Evolutionary conservation across 2,888 invertebrate genomes (phyloP).

Genomic region (Orgyia antiqua): DNA sequence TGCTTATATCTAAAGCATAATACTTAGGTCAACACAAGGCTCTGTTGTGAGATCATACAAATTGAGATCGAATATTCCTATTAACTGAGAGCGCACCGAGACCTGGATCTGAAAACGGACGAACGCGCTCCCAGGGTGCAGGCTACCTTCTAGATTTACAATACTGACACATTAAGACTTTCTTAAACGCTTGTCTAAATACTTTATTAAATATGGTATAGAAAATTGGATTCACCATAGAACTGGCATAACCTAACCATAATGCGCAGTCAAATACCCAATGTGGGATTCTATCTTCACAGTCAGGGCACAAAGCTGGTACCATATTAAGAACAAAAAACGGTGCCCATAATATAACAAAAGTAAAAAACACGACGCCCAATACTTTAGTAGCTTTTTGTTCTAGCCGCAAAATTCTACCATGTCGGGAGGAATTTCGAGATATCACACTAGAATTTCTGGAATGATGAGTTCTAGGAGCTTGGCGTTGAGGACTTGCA

Average conservation of each 20-base stretch:
- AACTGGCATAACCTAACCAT: constrained; percentile 96
- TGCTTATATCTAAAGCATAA: too few relatives aligned
- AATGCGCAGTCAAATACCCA: constrained; percentile 92
- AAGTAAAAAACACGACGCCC: constrained; percentile 96
- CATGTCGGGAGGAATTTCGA: constrained; percentile 88
- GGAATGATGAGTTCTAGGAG: constrained; percentile 84
- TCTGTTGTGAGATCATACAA: constrained; percentile 50
- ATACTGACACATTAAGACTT: constrained; percentile 88
- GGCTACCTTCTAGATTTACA: constrained; percentile 72
- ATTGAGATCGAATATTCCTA: constrained; percentile 64
- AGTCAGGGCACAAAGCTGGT: constrained; percentile 89
- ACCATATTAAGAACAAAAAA: constrained; percentile 94
- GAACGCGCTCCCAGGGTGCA: constrained; percentile 72
- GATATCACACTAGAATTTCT: constrained; percentile 90
- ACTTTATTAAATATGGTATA: constrained; percentile 97
- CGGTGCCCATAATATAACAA: constrained; percentile 96
- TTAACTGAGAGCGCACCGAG: constrained; percentile 70
- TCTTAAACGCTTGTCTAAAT: constrained; percentile 93
- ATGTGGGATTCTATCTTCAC: constrained; percentile 85
- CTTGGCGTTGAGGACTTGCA: constrained; percentile 63
- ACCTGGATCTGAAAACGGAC: constrained; percentile 67
- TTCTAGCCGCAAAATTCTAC: constrained; percentile 90
- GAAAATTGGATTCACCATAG: constrained; percentile 97
- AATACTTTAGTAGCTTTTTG: constrained; percentile 98
- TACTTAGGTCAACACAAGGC: constrained; percentile 38